A percentile compares a stretch with the other conserved stretches of the same genome.
Conservation (phyloP, 1,140 invertebrate genomes). For the Sinella curviseta region DNA sequence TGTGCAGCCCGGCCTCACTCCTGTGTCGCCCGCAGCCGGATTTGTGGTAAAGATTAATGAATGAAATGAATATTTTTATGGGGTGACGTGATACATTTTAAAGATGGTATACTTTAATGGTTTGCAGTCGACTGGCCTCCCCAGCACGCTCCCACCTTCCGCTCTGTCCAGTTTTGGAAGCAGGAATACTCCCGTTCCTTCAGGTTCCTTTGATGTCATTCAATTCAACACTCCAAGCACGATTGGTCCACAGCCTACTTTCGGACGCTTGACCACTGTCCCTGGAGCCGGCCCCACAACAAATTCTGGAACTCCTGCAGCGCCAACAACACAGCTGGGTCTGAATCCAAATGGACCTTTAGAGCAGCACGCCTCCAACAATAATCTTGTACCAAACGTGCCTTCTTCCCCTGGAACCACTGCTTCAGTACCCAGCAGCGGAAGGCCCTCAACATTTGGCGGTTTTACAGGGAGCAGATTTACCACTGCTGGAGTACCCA, state of each 20-base stretch:
- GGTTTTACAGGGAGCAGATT: no score
- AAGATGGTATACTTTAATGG: conserved; percentile 47
- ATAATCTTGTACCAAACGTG: background rate
- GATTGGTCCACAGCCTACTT: background rate
- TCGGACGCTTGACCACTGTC: background rate
- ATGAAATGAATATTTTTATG: conserved; percentile 16
- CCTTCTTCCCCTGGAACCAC: background rate
- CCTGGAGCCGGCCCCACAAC: background rate
- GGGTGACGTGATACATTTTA: conserved; percentile 50
- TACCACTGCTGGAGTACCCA: no score
- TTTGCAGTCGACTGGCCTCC: background rate
- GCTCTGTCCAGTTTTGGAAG: background rate
- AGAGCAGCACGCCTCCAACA: background rate
- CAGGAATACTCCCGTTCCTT: background rate
- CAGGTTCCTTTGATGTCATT: conserved; percentile 14
- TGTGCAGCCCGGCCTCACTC: background rate
- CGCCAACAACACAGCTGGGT: background rate
- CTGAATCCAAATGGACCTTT: background rate
- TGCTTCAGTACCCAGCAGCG: background rate
- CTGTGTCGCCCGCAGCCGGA: background rate
- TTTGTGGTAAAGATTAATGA: background rate
- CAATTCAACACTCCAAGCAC: background rate
- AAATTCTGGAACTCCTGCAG: background rate
- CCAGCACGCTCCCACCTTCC: background rate
- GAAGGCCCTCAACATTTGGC: no score